Base-by-base conservation (phyloP, 2,113 vertebrate genomes). In the Ochotona curzoniae region DNA sequence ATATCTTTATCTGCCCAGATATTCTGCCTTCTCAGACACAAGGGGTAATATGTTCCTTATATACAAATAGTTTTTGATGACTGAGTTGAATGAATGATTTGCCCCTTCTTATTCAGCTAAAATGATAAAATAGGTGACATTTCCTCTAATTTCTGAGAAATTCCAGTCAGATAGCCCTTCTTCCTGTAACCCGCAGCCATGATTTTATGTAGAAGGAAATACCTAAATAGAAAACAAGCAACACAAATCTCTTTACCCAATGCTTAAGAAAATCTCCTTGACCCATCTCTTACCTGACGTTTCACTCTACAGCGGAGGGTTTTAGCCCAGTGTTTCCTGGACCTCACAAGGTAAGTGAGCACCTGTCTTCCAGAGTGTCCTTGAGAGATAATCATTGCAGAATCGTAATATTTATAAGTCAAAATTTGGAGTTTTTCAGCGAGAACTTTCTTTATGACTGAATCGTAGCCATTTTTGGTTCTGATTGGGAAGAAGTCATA, bases 11-110 rank as follows among this genome's bases (percentile, higher is more conserved):
- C 7, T 83, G 28, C 38, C 13, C 25, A 71, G 35, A 44, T 83
- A 94, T 71, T 95, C 35, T 82, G 15, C 47, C 25, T 81, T 83
- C 20, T 73, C 32, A 91, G n/a, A 38, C 18, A 32, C 9, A 44
- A 25, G 23, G 38, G 93, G 0, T 71, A 76, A 93, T 83, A 21
- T 18, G 20, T 81, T 60, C 20, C 57, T 17, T 69, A 63, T 35
- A 38, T 61, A 64, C 18, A 85, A 74, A 28, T 64, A 60, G 80
- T 25, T 3, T 21, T 79, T 8, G 49, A 1, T 57, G 63, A 47
- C 18, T 63, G 26, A 84, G 60, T 80, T 51, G 35, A 87, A 60
- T 44, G 47, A 74, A 49, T 86, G 4, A 7, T 5, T 93, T 89
- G 76, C 57, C 15, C 51, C 17, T 81, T 89, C 44, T 93, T 88